Base-by-base conservation (phyloP, 2,113 vertebrate species). In the Pitta sordida region DNA sequence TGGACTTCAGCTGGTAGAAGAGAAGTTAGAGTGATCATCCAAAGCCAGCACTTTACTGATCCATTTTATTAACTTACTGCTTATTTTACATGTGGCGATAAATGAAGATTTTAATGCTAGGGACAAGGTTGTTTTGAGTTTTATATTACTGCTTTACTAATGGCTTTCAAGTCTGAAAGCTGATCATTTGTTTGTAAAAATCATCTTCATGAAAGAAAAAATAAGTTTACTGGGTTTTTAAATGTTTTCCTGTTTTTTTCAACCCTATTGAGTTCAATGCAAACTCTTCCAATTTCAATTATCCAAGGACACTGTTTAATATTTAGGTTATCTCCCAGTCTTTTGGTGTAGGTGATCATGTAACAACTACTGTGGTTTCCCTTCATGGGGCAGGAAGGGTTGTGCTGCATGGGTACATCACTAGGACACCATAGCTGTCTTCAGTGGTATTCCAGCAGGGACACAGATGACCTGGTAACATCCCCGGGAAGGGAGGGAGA, bases 371-470 rank as follows among this genome's bases (percentile, higher is more conserved):
- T 8, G 19, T 41, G 13, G 17, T 56, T 62, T 69, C 48, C 51
- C 24, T 52, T 86, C 12, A 0, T 0, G 1, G 11, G 3, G 2
- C 21, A 36, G 34, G 36, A 37, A 41, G 34, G 17, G 15, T 24
- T n/a, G 39, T 69, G 48, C 46, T 44, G 10, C 10, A 1, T 0
- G 0, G 15, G 6, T 7, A 1, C 8, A 7, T 23, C 36, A 4
- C 48, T 46, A 46, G 29, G 59, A 15, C 7, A 37, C 19, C 1
- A 1, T 5, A 10, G 14, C 59, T 59, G 23, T 22, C n/a, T 63
- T 30, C 27, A 26, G 36, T 60, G 77, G 29, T 29, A 44, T 81
- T 88, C 36, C 73, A 68, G 69, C 48, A 76, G 17, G 52, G 11
- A 22, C 27, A 17, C 7, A n/a, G 30, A 34, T 6, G 3, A 19